phyloP scores from a whole-genome alignment of 1,140 invertebrate genomes.

The Nephila pilipes region DNA sequence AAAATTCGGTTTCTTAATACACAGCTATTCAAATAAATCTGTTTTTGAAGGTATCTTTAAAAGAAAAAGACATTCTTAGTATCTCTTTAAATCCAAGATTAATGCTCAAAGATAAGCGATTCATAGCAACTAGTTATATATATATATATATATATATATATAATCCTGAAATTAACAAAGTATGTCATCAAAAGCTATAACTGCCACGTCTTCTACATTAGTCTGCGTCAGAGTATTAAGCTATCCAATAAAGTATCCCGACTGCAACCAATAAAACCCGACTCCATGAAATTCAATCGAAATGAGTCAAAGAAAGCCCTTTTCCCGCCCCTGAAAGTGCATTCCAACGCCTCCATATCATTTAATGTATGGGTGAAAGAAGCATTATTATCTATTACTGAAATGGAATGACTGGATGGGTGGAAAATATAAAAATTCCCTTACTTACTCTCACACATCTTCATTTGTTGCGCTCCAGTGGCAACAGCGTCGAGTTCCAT shows the following conservation, averaged over 20 bases:
- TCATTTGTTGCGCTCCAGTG: conserved; percentile 46
- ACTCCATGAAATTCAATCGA: not conserved
- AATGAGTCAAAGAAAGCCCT: not conserved
- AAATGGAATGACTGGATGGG: not conserved
- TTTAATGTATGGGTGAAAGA: not conserved
- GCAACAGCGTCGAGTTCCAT: conserved; percentile 19
- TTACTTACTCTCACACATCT: not conserved
- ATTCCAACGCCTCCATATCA: not conserved
- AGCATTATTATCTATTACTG: not conserved
- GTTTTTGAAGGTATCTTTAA: too few relatives aligned
- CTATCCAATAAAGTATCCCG: not conserved
- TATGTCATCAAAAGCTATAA: too few relatives aligned
- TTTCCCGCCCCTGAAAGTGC: not conserved
- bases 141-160: too few relatives aligned
- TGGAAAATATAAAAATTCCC: not conserved
- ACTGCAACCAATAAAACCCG: not conserved
- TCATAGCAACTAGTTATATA: too few relatives aligned
- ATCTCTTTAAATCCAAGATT: too few relatives aligned
- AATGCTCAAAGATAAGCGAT: too few relatives aligned
- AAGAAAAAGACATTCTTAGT: too few relatives aligned
- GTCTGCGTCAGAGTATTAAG: not conserved
- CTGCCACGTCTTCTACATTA: not conserved
- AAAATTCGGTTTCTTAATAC: too few relatives aligned
- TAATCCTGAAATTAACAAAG: too few relatives aligned
- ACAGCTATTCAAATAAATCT: too few relatives aligned